phyloP scores from a whole-genome alignment of 2,888 invertebrate genomes.

The Dynastes tityus region DNA sequence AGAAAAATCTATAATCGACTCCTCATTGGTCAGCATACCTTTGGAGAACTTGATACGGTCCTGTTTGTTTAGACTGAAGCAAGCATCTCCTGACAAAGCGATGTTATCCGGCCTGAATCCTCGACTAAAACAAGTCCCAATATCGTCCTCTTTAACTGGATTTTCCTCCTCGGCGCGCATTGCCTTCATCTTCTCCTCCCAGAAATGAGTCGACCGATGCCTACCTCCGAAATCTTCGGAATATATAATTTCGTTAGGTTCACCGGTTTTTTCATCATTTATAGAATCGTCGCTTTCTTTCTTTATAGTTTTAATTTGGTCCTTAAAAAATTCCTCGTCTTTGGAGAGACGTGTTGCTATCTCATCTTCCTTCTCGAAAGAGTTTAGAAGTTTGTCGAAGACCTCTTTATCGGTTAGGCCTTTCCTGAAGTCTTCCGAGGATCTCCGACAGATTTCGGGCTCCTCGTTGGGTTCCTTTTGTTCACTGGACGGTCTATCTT shows the following conservation, averaged over 20 bases:
- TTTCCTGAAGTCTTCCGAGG: constrained; percentile 48
- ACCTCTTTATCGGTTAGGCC: constrained; percentile 59
- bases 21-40: constrained; percentile 55
- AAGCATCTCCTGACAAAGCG: constrained; percentile 58
- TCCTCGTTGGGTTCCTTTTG: background rate
- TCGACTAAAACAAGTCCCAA: constrained; percentile 61
- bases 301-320: constrained; percentile 49
- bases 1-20: constrained; percentile 61
- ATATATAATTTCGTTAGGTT: constrained; percentile 31
- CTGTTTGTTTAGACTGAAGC: constrained; percentile 57
- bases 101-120: constrained; percentile 61
- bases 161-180: constrained; percentile 49
- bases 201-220: constrained; percentile 48
- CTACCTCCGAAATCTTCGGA: constrained; percentile 41
- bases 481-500: background rate
- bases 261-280: constrained; percentile 14
- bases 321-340: constrained; percentile 58
- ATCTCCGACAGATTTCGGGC: constrained; percentile 24
- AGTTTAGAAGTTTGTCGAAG: constrained; percentile 59
- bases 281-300: constrained; percentile 50
- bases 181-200: constrained; percentile 51
- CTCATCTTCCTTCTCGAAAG: constrained; percentile 59
- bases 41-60: constrained; percentile 56
- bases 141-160: constrained; percentile 58
- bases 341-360: constrained; percentile 58